These are phyloP conservation scores for Patella pellucida DNA, from an alignment of 2,888 invertebrate species.

Conservation along the genomic window DNA sequence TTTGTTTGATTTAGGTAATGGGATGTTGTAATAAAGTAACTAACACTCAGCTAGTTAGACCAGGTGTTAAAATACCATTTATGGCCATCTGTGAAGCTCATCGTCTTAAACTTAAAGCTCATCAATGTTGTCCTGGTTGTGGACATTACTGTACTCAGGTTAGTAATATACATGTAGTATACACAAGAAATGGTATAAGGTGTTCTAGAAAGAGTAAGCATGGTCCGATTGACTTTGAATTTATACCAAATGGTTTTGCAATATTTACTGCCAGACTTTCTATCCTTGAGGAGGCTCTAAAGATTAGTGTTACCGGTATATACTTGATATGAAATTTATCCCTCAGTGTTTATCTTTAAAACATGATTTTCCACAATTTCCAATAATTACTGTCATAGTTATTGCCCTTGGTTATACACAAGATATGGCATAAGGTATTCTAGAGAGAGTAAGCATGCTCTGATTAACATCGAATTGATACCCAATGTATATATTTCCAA, in stretches of 20 bases:
- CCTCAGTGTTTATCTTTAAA: neutral
- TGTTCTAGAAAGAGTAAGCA: no score
- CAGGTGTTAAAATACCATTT: constrained; percentile 78
- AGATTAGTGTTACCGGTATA: no score
- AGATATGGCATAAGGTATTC: no score
- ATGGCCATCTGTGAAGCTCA: constrained; percentile 86
- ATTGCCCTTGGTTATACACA: no score
- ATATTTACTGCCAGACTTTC: neutral
- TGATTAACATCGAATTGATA: no score
- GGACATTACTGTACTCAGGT: constrained; percentile 91
- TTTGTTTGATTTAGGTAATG: constrained; percentile 68
- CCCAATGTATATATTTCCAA: neutral
- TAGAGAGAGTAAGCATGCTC: no score
- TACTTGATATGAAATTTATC: neutral
- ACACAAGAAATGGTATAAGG: no score
- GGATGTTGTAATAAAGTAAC: constrained; percentile 83
- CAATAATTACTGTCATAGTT: neutral
- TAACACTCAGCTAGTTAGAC: constrained; percentile 66
- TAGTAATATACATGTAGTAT: constrained; percentile 13
- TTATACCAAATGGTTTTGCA: neutral
- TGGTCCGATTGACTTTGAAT: no score
- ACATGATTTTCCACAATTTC: neutral
- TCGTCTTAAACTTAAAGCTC: constrained; percentile 80
- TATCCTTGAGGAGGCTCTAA: neutral
- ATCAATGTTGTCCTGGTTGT: constrained; percentile 92